A percentile compares a stretch with the other conserved stretches of the same genome.
Conservation (phyloP, 2,797 vertebrate species). For the Glyptemys insculpta region DNA sequence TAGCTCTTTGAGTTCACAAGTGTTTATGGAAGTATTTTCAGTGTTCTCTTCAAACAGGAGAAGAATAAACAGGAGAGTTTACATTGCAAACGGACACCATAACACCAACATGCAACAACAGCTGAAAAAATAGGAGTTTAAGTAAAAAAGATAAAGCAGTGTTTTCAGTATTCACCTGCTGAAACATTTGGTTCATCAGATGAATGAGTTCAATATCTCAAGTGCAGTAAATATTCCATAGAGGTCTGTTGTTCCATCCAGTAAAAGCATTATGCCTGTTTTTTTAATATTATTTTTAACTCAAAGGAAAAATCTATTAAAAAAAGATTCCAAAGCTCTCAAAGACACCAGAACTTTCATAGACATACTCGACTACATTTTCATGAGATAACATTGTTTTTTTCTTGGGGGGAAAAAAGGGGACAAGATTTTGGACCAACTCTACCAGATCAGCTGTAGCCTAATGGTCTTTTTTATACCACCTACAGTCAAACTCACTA, state of each 20-base stretch:
- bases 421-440: slow-evolving; percentile 53
- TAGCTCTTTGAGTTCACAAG: background rate
- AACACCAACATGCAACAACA: slow-evolving; percentile 5
- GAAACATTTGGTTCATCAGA: slow-evolving; percentile 12
- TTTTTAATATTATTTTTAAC: slow-evolving; percentile 32
- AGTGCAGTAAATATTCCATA: background rate
- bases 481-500: slow-evolving; percentile 73
- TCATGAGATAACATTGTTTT: slow-evolving; percentile 14
- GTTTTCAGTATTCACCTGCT: background rate
- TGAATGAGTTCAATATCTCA: rapidly evolving
- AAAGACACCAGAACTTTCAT: slow-evolving; percentile 16
- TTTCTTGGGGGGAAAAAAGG: slow-evolving; percentile 32
- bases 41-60: background rate
- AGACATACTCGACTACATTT: background rate
- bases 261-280: background rate
- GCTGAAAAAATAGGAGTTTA: slow-evolving; percentile 5
- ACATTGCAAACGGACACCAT: background rate
- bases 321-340: slow-evolving; percentile 6
- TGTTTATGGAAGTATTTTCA: background rate
- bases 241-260: slow-evolving; percentile 16
- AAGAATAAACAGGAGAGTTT: background rate
- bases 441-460: slow-evolving; percentile 68
- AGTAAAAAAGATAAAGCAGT: background rate
- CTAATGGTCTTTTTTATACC: slow-evolving; percentile 74
- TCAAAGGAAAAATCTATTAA: background rate